These are phyloP conservation scores for Sitta europaea DNA, from an alignment of 2,113 vertebrate genomes.

Conservation along the genomic window DNA sequence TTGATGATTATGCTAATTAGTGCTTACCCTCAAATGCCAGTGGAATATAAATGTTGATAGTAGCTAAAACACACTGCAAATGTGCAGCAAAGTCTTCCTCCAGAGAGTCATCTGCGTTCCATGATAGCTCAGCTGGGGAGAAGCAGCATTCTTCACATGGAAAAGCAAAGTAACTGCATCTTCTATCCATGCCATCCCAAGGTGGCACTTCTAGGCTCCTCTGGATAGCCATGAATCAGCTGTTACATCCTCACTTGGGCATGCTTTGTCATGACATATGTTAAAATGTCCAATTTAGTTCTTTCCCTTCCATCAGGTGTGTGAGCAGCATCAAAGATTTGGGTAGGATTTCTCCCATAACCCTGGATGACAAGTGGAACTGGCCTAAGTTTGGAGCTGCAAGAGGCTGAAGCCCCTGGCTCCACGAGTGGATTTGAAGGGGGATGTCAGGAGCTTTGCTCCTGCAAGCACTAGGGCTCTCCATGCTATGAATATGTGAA, in stretches of 20 bases:
- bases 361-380: not conserved
- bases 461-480: not conserved
- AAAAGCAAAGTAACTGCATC: not conserved
- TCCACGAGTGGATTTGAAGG: not conserved
- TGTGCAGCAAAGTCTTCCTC: not conserved
- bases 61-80: constrained; percentile 49
- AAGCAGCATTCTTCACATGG: not conserved
- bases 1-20: constrained; percentile 44
- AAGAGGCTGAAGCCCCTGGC: not conserved
- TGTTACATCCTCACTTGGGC: not conserved
- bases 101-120: not conserved
- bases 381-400: not conserved
- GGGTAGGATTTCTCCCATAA: not conserved
- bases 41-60: constrained; percentile 50
- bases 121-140: constrained; percentile 30
- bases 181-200: not conserved
- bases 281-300: not conserved
- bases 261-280: not conserved
- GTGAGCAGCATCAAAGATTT: not conserved
- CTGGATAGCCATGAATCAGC: not conserved
- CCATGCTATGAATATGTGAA: not conserved
- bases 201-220: not conserved
- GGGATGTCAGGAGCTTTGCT: not conserved
- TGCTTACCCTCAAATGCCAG: constrained; percentile 41
- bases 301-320: not conserved